Base-by-base conservation (phyloP, 2,113 vertebrate genomes). In the Phasianus colchicus region DNA sequence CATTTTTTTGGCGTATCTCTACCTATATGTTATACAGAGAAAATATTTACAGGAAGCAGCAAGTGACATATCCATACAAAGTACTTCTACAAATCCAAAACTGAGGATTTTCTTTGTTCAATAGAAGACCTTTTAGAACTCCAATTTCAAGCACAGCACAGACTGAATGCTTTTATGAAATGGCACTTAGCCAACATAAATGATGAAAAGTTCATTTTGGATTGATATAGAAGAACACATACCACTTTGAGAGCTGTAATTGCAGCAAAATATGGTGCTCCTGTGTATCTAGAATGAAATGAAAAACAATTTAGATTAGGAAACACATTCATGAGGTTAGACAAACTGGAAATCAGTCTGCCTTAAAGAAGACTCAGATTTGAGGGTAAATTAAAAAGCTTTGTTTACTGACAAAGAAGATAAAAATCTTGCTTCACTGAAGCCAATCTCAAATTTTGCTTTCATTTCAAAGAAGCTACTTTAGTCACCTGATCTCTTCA, bases 181-280 rank as follows among this genome's bases (percentile, higher is more conserved):
- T 42, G 40, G 72, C 17, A 3, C 29, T 69, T n/a, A n/a, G 74
- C 58, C 77, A 75, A 80, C 3, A 73, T 7, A 83, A 90, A 83
- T 66, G 3, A 81, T 66, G 30, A 54, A 66, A 93, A 61, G 70
- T 78, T 87, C n/a, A 75, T 64, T 93, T 63, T 47, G 66, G 16
- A 67, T 34, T 75, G 71, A n/a, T 36, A 74, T 4, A 71, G 22
- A 80, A 84, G 54, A 66, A 80, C 50, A 97, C 98, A 1, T 98
- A 99, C 99, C 98, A 98, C 99, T 99, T 99, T 99, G 55, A 99
- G 96, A 87, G 99, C 99, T 40, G 99, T 98, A 96, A 99, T 99
- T 43, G 99, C 99, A 45, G 99, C 99, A 96, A 99, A 99, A 93
- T 99, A 99, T 0, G 99, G 99, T 21, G 99, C 99, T 93, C 99